Conservation (phyloP, 2,797 vertebrate genomes). For the Nannoperca australis region DNA sequence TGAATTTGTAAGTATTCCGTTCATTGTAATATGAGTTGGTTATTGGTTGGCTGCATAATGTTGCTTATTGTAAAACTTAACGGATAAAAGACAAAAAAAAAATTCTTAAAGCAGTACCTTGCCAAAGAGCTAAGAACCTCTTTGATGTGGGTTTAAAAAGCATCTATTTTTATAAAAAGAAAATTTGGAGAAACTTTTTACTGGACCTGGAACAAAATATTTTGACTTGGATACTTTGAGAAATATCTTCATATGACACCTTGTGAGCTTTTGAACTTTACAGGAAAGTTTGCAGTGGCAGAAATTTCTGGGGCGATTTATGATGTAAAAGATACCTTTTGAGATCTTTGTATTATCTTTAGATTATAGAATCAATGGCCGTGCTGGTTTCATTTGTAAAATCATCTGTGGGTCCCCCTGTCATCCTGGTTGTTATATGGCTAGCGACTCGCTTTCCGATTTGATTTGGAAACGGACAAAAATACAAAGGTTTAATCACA, state of each 20-base stretch:
- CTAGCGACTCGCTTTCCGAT: slow-evolving; percentile 89
- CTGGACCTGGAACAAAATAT: slow-evolving; percentile 99
- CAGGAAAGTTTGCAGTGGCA: slow-evolving; percentile 94
- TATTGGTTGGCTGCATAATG: slow-evolving; percentile 92
- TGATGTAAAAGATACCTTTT: slow-evolving; percentile 94
- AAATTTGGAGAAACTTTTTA: slow-evolving; percentile 99
- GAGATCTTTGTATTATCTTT: slow-evolving; percentile 94
- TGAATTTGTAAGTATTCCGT: slow-evolving; percentile 87
- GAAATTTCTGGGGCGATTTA: slow-evolving; percentile 94
- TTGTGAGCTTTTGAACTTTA: slow-evolving; percentile 99
- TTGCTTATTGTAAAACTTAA: slow-evolving; percentile 96
- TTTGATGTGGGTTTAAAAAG: slow-evolving; percentile 99
- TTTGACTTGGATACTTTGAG: slow-evolving; percentile 99
- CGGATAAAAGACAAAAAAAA: slow-evolving; percentile 89
- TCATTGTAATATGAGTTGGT: slow-evolving; percentile 88
- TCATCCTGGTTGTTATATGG: slow-evolving; percentile 89
- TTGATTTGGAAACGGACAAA: slow-evolving; percentile 89
- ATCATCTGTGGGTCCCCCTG: slow-evolving; percentile 89
- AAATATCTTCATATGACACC: slow-evolving; percentile 99
- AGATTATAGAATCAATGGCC: slow-evolving; percentile 89
- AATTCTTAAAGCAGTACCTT: slow-evolving; percentile 99
- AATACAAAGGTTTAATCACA: slow-evolving; percentile 85
- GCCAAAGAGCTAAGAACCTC: slow-evolving; percentile 99
- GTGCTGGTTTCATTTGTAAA: slow-evolving; percentile 95
- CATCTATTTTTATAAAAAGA: slow-evolving; percentile 99